Evolutionary conservation across 2,888 invertebrate species (phyloP), one percentile per base, ranked within the genome.

Genomic region (Cybosia mesomella): DNA sequence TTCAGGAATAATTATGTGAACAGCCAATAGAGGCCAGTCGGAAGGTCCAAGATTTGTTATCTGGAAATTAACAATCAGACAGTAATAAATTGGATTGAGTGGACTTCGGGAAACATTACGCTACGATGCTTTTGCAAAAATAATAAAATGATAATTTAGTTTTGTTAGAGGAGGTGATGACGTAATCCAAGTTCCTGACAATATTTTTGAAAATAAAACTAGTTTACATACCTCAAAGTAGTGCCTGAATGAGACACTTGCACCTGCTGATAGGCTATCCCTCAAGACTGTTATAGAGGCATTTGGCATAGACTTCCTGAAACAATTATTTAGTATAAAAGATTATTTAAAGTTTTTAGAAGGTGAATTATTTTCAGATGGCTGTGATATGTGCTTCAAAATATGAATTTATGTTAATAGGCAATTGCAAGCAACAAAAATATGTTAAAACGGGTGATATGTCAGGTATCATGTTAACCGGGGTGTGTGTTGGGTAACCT

Each of bases 1-100:
- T 18, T 88, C 84, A 8, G 91, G 83, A 36, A 89, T 71, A 21
- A 66, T 53, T 54, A 90, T 78, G 1, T 79, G 71, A 1, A 84
- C 87, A 43, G 83, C 72, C 43, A 92, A 82, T 22, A 82, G 74
- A 24, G 85, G 83, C 82, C 91, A 92, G 75, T 93, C 89, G 0
- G 94, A 94, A 0, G 94, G 94, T 1, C 94, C 94, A 32, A 82
- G 82, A 77, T 94, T 95, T 1, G 86, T 90, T 22, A 95, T 81
- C 93, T 94, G 81, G 1, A 58, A 85, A 87, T 57, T 9, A 9
- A 49, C 8, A 49, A n/a, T 18, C 9, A n/a, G n/a, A n/a, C 9
- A 18, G 7, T 9, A n/a, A 28, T n/a, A 49, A 18, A n/a, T 49
- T 49, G 8, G 1, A 59, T 22, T 59, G 9, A 0, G 1, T 24